A percentile compares a stretch with the other conserved stretches of the same genome.
Conservation (phyloP, 2,888 invertebrate genomes). For the Cryptosula pallasiana region DNA sequence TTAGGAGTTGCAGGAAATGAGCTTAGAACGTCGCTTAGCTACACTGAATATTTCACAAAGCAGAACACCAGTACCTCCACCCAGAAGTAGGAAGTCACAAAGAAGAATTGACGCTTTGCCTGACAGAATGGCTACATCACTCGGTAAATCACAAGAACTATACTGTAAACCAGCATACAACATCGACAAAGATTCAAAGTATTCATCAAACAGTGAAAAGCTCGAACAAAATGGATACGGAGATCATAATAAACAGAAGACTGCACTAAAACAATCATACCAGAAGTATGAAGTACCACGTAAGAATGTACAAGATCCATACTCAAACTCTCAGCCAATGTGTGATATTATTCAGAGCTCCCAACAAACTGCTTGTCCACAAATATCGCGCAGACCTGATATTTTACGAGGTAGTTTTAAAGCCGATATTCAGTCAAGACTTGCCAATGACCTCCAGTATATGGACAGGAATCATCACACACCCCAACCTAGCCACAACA, state of each 20-base stretch:
- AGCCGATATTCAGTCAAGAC: neutral
- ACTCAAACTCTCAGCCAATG: neutral
- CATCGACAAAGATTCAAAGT: neutral
- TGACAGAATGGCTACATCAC: slow-evolving; percentile 12
- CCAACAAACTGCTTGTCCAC: neutral
- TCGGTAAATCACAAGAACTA: neutral
- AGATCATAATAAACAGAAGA: neutral
- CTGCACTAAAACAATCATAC: neutral
- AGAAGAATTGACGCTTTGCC: neutral
- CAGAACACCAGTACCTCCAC: neutral
- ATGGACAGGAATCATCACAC: neutral
- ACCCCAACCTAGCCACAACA: neutral
- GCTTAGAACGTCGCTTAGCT: slow-evolving; percentile 7
- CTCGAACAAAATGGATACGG: neutral
- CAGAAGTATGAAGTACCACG: neutral
- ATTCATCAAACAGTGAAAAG: neutral
- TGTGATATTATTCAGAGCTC: slow-evolving; percentile 19
- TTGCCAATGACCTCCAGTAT: neutral
- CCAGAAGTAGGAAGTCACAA: neutral
- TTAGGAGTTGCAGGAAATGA: slow-evolving; percentile 18
- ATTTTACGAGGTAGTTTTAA: slow-evolving; percentile 15
- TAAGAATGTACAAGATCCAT: neutral
- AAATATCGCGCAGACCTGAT: neutral
- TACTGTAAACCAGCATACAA: neutral
- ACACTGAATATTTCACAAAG: slow-evolving; percentile 9